Conservation (phyloP, 2,113 vertebrate species). For the Myodes glareolus region DNA sequence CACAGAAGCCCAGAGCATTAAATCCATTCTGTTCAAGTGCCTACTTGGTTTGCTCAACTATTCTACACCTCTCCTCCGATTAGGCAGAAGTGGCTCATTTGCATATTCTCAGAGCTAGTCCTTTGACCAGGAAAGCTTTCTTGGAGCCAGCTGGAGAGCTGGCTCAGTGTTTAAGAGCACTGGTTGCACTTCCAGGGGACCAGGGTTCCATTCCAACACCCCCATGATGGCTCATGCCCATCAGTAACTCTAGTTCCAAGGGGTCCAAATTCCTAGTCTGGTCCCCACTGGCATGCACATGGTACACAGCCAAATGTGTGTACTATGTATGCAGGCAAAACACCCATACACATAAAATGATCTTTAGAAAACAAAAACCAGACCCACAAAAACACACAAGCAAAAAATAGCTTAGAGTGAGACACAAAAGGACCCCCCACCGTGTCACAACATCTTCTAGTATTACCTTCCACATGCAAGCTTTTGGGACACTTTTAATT, state of each 20-base stretch:
- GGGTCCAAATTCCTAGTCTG: background rate
- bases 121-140: background rate
- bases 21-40: constrained; percentile 21
- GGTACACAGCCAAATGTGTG: background rate
- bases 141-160: background rate
- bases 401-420: background rate
- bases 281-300: background rate
- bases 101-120: background rate
- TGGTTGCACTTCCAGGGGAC: background rate
- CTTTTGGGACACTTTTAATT: background rate
- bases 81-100: background rate
- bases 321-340: background rate
- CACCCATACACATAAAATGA: background rate
- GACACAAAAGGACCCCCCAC: background rate
- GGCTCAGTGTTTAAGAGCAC: background rate
- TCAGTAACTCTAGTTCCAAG: background rate
- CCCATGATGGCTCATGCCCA: background rate
- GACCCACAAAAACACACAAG: background rate
- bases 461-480: background rate
- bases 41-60: background rate
- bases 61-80: background rate
- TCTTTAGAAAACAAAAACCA: background rate
- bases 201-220: background rate
- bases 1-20: background rate
- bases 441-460: background rate